Evolutionary conservation across 2,113 vertebrate species (phyloP).

Genomic region (Microcebus griseorufus): DNA sequence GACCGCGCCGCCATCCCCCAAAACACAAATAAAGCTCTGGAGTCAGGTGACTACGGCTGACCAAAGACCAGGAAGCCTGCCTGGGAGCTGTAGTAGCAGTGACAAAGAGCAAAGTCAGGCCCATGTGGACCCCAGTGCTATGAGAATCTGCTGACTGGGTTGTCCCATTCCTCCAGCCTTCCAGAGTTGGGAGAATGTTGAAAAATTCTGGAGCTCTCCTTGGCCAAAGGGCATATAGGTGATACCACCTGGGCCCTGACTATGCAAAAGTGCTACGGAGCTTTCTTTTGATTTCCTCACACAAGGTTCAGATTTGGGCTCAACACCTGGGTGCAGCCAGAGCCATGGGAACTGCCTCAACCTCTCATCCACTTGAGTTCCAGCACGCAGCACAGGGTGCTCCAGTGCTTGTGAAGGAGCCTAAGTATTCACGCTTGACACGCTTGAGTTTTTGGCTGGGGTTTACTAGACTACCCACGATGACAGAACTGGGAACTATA

Average conservation of each 20-base stretch:
- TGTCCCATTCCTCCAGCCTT: neutral
- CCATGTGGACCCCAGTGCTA: neutral
- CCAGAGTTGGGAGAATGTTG: neutral
- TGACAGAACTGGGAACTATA: neutral
- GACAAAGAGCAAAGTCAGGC: neutral
- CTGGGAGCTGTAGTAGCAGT: neutral
- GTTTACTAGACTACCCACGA: neutral
- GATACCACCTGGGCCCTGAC: neutral
- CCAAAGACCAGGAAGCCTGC: constrained; percentile 31
- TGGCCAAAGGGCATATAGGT: neutral
- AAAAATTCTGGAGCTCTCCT: neutral
- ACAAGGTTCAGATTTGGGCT: constrained; percentile 1
- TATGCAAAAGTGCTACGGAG: neutral
- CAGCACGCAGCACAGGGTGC: neutral
- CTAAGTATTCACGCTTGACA: neutral
- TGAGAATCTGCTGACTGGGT: neutral
- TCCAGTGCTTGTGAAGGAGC: neutral
- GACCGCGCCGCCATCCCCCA: neutral
- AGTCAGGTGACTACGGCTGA: neutral
- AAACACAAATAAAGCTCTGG: neutral
- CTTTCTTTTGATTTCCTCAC: constrained; percentile 22
- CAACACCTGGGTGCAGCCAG: neutral
- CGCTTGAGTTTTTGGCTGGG: neutral
- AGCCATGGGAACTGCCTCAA: neutral
- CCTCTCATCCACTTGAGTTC: neutral